phyloP scores from a whole-genome alignment of 2,797 vertebrate species.

The Notamacropus eugenii region DNA sequence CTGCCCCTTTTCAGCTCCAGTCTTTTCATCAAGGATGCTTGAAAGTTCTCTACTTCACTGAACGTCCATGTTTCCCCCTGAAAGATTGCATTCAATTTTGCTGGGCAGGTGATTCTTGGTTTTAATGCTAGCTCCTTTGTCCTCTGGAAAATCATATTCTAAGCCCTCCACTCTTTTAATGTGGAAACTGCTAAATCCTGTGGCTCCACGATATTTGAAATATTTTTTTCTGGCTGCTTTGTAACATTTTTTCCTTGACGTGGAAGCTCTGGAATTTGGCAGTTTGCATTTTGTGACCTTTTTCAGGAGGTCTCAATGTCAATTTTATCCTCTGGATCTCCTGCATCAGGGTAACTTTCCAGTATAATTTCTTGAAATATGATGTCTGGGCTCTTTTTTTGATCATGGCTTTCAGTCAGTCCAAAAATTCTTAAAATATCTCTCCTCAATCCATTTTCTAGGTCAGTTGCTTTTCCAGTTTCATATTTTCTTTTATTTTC shows the following conservation, averaged over 20 bases:
- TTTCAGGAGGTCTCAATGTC: too few species aligned
- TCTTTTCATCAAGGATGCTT: too few species aligned
- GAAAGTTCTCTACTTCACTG: too few species aligned
- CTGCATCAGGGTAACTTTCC: neutral
- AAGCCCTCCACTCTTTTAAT: neutral
- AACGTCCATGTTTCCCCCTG: neutral
- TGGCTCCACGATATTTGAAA: too few species aligned
- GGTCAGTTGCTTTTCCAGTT: neutral
- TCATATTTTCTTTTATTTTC: neutral
- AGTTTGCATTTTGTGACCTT: too few species aligned
- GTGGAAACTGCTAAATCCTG: too few species aligned
- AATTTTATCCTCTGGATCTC: too few species aligned
- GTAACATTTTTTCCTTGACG: too few species aligned
- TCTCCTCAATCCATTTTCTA: neutral
- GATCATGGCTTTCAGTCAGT: neutral
- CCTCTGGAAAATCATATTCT: neutral
- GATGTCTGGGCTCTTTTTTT: neutral
- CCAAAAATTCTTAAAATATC: neutral
- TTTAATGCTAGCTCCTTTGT: neutral
- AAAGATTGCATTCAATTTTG: neutral
- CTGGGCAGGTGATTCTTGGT: neutral
- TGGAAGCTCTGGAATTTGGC: too few species aligned
- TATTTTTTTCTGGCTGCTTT: too few species aligned
- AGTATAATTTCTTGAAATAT: neutral
- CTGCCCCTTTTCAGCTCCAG: too few species aligned